Percentiles rank a stretch among this genome's conserved stretches.
Evolutionary conservation across 2,888 invertebrate genomes (phyloP).

Genomic region (Catocala sponsa): DNA sequence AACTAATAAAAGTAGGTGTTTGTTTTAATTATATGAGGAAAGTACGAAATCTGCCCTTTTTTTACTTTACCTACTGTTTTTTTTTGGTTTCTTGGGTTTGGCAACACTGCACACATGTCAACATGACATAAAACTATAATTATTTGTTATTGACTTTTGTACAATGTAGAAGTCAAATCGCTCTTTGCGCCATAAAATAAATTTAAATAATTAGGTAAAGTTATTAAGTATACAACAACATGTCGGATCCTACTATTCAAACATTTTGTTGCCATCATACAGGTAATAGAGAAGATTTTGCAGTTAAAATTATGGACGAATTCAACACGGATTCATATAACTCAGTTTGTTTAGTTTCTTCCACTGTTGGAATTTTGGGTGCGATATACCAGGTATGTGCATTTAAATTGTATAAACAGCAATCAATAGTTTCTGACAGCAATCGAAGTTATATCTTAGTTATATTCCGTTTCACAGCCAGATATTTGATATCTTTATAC

Average conservation of each 20-base stretch:
- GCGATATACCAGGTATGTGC: slow-evolving; percentile 91
- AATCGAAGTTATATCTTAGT: no score
- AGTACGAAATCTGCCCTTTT: no score
- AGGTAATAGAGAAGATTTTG: slow-evolving; percentile 89
- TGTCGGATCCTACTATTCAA: slow-evolving; percentile 95
- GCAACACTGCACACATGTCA: no score
- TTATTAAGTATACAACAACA: slow-evolving; percentile 23
- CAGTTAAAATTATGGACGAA: slow-evolving; percentile 90
- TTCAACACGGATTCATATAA: slow-evolving; percentile 93
- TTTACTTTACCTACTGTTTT: no score
- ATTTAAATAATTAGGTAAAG: neutral
- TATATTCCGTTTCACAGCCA: neutral
- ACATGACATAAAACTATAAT: no score
- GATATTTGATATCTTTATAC: slow-evolving; percentile 13
- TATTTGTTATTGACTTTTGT: neutral
- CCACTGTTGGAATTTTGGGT: slow-evolving; percentile 92
- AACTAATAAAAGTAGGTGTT: no score
- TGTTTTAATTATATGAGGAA: no score
- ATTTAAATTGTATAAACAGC: no score
- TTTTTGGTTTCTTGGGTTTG: no score
- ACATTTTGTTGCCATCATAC: slow-evolving; percentile 93
- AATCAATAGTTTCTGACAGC: no score
- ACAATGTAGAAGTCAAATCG: slow-evolving; percentile 1
- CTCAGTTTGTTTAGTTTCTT: slow-evolving; percentile 91
- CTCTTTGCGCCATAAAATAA: slow-evolving; percentile 1